These are phyloP conservation scores for Sebastes jordani DNA, from an alignment of 2,797 vertebrate species.

Conservation along the genomic window DNA sequence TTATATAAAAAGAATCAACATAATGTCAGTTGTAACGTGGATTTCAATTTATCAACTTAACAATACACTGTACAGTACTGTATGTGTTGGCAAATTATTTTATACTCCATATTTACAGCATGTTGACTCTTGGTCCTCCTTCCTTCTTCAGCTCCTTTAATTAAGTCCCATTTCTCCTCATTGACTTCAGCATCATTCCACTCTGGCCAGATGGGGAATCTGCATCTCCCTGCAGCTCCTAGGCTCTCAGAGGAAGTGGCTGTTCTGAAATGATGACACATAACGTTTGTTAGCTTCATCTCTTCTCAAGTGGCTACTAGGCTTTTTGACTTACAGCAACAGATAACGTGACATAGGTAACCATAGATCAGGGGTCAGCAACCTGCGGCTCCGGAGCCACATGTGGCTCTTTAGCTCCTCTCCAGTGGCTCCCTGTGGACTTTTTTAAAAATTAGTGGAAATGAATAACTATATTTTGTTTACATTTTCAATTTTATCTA, in stretches of 20 bases:
- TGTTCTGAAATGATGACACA: conserved; percentile 65
- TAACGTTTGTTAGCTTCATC: neutral
- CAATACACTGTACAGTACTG: neutral
- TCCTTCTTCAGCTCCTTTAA: conserved; percentile 82
- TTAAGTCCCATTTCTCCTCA: conserved; percentile 91
- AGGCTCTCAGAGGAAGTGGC: conserved; percentile 41
- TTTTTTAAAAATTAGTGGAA: too few relatives aligned
- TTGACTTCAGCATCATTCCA: conserved; percentile 92
- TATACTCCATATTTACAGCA: conserved; percentile 76
- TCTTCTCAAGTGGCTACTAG: neutral
- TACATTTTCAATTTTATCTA: too few relatives aligned
- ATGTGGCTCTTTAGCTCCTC: too few relatives aligned
- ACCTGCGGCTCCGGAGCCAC: too few relatives aligned
- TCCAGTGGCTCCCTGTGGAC: too few relatives aligned
- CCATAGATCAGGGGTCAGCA: too few relatives aligned
- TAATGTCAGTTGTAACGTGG: neutral
- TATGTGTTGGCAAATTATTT: neutral
- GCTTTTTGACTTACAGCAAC: neutral
- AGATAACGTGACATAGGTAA: neutral
- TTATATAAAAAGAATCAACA: neutral
- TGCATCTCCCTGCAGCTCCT: conserved; percentile 63
- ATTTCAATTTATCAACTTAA: neutral
- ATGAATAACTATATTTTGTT: too few relatives aligned
- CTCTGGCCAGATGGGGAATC: conserved; percentile 89
- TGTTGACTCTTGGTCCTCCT: conserved; percentile 80